Evolutionary conservation across 2,113 vertebrate species (phyloP), one percentile per base, ranked within the genome.

Genomic region (Nymphicus hollandicus): DNA sequence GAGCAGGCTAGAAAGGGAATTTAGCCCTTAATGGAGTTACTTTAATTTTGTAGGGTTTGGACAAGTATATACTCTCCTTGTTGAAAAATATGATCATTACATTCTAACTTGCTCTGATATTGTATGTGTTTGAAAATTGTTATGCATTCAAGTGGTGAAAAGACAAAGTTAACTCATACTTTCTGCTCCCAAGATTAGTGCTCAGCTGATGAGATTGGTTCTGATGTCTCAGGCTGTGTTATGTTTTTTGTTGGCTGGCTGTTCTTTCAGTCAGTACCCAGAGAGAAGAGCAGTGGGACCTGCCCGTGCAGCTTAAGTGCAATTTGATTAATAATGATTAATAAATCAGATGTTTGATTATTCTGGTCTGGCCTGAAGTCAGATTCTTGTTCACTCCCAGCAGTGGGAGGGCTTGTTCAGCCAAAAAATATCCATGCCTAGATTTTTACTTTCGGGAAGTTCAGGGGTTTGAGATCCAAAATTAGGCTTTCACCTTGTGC

Each of bases 361-460:
- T 87, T 92, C 92, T 70, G 35, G 39, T 66, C 82, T 90, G 92
- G 92, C 86, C 55, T 68, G 70, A 89, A 37, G 85, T 96, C 70
- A 85, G 89, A 49, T 29, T 79, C 80, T 72, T 91, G 83, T 70
- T 93, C 92, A 63, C 81, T 97, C 91, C 81, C 95, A 96, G 78
- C 56, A 72, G 86, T 92, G 91, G 91, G 95, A 97, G 91, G 63
- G 70, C 66, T 79, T 24, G 52, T 87, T 93, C 63, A 82, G 78
- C 69, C 86, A 95, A 92, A 91, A 96, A 78, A 88, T 87, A 74
- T 88, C 47, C 82, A 86, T 94, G 91, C 86, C 83, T 91, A 92
- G 95, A 73, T 93, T 92, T 90, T 94, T 76, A 88, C 91, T 97
- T 96, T 96, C 93, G 96, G 96, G 96, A 97, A 96, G 81, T 94